Evolutionary conservation across 2,888 invertebrate species (phyloP), one percentile per base, ranked within the genome.

Genomic region (Cerastis rubricosa): DNA sequence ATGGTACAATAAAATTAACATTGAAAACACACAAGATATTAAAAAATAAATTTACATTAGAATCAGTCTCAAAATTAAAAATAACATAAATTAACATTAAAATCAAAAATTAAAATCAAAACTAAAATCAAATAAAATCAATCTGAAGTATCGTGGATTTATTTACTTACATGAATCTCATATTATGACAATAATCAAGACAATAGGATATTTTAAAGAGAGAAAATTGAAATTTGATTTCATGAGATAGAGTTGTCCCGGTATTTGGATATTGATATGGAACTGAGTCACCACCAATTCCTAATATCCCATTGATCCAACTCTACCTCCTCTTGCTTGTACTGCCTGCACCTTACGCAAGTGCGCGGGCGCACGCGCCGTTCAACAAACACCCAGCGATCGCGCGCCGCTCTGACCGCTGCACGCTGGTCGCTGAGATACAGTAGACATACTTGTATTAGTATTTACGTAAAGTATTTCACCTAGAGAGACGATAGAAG

Each of bases 291-390:
- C 29, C 29, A 59, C 17, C 29, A 29, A 59, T 29, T 29, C 9
- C 7, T 4, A 17, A n/a, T 2, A 43, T 47, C 11, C 12, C 19
- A 35, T 40, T 40, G 17, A 40, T 11, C 14, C 12, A 35, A 19
- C 43, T 68, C 35, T 47, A 9, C 54, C 71, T 73, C 84, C 45
- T 82, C 17, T 73, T 64, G 17, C 67, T 78, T 81, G 29, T 25
- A 71, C 70, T 49, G n/a, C 11, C 45, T 59, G 40, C 70, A 83
- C 69, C 80, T 89, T 89, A 80, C 89, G 87, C 88, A 89, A 89
- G 78, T 83, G 78, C 82, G 84, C 85, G 79, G 72, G 87, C 83
- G 89, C 85, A 85, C 84, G 74, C 49, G 80, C 83, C 85, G 83
- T 78, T 74, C 78, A 78, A 71, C 78, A 82, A 74, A 82, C 72